These are phyloP conservation scores for Apoda limacodes DNA, from an alignment of 2,888 invertebrate genomes.

Conservation along the genomic window DNA sequence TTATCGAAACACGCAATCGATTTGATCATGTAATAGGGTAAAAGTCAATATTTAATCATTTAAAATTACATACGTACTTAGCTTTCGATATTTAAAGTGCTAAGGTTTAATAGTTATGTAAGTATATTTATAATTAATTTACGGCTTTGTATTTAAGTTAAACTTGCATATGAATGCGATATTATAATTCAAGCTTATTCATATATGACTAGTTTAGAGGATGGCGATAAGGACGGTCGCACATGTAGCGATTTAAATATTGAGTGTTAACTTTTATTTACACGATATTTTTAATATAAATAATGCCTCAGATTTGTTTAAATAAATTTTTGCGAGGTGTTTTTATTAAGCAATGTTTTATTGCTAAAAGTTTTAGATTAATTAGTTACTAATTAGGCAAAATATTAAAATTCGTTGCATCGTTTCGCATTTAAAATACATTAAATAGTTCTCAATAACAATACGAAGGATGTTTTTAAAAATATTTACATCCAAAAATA, in stretches of 20 bases:
- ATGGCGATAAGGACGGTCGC: slow-evolving; percentile 69
- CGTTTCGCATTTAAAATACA: slow-evolving; percentile 12
- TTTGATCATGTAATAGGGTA: slow-evolving; percentile 23
- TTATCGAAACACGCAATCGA: slow-evolving; percentile 52
- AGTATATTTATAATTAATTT: too few species aligned
- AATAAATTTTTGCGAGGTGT: slow-evolving; percentile 56
- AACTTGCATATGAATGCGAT: slow-evolving; percentile 41
- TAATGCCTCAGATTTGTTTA: slow-evolving; percentile 49
- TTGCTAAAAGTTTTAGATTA: slow-evolving; percentile 26
- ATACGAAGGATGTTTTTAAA: slow-evolving; percentile 55
- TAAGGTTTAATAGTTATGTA: too few species aligned
- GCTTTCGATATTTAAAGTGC: too few species aligned
- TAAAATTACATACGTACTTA: too few species aligned
- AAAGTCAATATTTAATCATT: too few species aligned
- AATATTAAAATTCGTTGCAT: neutral
- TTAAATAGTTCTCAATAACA: slow-evolving; percentile 39
- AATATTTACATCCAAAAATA: slow-evolving; percentile 65
- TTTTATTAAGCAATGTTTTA: slow-evolving; percentile 37
- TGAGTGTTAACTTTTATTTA: slow-evolving; percentile 9
- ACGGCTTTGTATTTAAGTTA: too few species aligned
- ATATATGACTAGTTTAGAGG: slow-evolving; percentile 67
- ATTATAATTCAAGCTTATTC: slow-evolving; percentile 46
- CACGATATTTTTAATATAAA: slow-evolving; percentile 43
- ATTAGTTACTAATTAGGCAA: neutral
- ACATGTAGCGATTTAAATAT: slow-evolving; percentile 54